Conservation (phyloP, 2,888 invertebrate genomes). For the Heteromurus nitidus region DNA sequence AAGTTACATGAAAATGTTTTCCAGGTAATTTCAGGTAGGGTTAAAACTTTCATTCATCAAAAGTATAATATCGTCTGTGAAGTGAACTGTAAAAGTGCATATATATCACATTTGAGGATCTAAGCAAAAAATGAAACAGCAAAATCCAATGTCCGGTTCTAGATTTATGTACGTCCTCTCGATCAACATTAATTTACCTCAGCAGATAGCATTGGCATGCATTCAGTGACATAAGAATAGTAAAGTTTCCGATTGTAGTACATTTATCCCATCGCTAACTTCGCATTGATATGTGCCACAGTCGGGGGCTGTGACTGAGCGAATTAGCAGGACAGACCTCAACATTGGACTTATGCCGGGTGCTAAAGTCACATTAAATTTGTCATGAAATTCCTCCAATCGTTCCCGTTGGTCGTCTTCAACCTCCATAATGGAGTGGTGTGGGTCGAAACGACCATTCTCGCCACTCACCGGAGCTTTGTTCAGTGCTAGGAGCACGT, state of each 20-base stretch:
- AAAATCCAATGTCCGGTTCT: too few relatives aligned
- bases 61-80: too few relatives aligned
- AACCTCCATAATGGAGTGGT: constrained; percentile 47
- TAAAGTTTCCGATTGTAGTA: constrained; percentile 71
- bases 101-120: too few relatives aligned
- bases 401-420: constrained; percentile 45
- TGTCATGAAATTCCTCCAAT: constrained; percentile 72
- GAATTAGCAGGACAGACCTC: constrained; percentile 70
- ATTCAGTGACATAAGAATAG: constrained; percentile 72
- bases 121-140: too few relatives aligned
- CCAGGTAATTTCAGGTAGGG: too few relatives aligned
- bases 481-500: constrained; percentile 71
- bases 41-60: too few relatives aligned
- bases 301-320: constrained; percentile 69
- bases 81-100: too few relatives aligned
- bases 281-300: constrained; percentile 72
- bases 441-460: constrained; percentile 46
- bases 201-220: background rate
- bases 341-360: constrained; percentile 73
- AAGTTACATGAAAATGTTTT: too few relatives aligned
- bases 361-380: constrained; percentile 73
- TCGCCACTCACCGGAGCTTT: constrained; percentile 63
- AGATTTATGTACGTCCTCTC: too few relatives aligned
- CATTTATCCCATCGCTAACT: constrained; percentile 70
- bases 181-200: too few relatives aligned